Conservation (phyloP, 1,140 invertebrate species). For the Nomia melanderi region DNA sequence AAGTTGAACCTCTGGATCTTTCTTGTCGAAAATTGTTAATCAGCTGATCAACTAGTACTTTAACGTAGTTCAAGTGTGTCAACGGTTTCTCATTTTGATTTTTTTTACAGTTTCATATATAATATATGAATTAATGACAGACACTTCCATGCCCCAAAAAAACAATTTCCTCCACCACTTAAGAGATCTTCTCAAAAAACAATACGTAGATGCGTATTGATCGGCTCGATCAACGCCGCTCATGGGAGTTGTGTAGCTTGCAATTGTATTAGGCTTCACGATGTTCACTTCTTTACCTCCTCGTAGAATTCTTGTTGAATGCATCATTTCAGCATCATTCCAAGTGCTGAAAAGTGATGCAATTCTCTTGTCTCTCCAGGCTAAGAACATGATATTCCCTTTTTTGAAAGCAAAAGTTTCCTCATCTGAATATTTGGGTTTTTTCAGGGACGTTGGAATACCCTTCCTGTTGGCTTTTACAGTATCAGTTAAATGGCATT, state of each 20-base stretch:
- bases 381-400: not conserved
- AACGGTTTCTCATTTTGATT: constrained; percentile 23
- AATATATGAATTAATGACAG: constrained; percentile 37
- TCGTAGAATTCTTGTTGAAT: not conserved
- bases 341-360: not conserved
- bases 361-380: not conserved
- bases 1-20: too few species aligned
- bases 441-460: not conserved
- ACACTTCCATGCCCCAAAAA: constrained; percentile 47
- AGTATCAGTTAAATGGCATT: constrained; percentile 11
- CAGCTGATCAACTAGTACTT: too few species aligned
- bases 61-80: too few species aligned
- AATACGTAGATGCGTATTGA: constrained; percentile 50
- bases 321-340: not conserved
- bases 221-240: constrained; percentile 39
- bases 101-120: constrained; percentile 22
- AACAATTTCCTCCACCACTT: constrained; percentile 61
- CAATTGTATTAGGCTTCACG: not conserved
- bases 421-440: not conserved
- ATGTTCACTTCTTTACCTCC: not conserved
- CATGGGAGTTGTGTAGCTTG: not conserved
- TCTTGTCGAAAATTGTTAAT: too few species aligned
- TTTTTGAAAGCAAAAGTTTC: not conserved
- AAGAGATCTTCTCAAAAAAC: constrained; percentile 62
- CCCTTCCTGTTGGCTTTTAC: not conserved